Evolutionary conservation across 2,797 vertebrate species (phyloP).

Genomic region (Eulemur mongoz): DNA sequence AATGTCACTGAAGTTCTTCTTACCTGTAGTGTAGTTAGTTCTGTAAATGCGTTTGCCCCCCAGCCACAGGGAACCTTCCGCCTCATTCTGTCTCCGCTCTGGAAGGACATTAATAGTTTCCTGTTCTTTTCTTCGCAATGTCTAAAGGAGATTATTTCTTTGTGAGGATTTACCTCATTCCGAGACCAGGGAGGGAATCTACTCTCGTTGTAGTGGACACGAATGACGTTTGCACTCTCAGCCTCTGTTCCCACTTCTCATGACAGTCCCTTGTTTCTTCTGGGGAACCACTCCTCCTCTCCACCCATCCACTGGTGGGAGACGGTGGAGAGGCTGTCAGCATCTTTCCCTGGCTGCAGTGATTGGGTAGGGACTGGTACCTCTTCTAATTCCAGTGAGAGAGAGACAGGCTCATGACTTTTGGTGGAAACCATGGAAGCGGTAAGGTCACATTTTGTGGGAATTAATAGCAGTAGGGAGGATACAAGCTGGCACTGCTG

Average conservation of each 20-base stretch:
- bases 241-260: fast-evolving
- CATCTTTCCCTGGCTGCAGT: background rate
- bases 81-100: conserved; percentile 64
- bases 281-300: background rate
- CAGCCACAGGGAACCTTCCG: conserved; percentile 45
- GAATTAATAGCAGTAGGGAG: background rate
- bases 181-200: background rate
- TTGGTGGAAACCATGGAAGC: background rate
- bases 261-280: background rate
- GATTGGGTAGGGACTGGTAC: background rate
- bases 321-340: fast-evolving
- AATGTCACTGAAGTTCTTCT: conserved; percentile 27
- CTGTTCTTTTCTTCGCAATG: conserved; percentile 58
- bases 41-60: conserved; percentile 50
- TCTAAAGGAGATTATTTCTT: conserved; percentile 51
- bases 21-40: conserved; percentile 30
- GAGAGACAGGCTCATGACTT: background rate
- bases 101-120: conserved; percentile 64
- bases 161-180: background rate
- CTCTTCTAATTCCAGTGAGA: background rate
- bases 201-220: fast-evolving
- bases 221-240: fast-evolving
- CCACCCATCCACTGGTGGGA: background rate
- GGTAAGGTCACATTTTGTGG: background rate
- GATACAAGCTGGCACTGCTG: no score